Percentiles rank a stretch among this genome's conserved stretches.
These are phyloP conservation scores for Chrysaora quinquecirrha DNA, from an alignment of 30 jellyfish, hydroid and myxozoan genomes.

Conservation along the genomic window DNA sequence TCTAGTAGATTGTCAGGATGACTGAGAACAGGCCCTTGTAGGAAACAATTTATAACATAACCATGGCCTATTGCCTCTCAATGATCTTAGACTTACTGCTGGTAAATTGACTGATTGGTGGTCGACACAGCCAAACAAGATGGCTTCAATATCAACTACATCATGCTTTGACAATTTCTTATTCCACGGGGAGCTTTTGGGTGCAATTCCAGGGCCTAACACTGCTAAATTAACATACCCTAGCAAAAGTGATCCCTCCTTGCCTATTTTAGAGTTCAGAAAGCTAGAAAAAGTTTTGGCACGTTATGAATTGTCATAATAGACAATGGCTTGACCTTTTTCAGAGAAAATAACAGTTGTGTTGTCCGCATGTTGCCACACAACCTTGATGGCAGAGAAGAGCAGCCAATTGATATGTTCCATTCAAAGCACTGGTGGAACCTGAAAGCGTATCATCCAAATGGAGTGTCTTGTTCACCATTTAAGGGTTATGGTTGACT, in stretches of 20 bases:
- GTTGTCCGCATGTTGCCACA: background rate
- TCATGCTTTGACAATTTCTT: too few relatives aligned
- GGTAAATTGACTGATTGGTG: too few relatives aligned
- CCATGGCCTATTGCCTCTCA: too few relatives aligned
- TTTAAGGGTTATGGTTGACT: background rate
- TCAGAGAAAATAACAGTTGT: background rate
- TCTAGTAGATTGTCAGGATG: too few relatives aligned
- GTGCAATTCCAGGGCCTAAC: too few relatives aligned
- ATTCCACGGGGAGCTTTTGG: too few relatives aligned
- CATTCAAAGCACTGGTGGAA: background rate
- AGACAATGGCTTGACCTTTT: background rate
- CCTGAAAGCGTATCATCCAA: background rate
- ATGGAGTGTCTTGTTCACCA: background rate
- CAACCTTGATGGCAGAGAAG: background rate
- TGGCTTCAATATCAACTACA: too few relatives aligned
- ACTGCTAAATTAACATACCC: background rate
- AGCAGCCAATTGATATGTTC: background rate
- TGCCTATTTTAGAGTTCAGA: background rate
- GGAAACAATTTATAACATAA: too few relatives aligned
- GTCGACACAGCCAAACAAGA: too few relatives aligned
- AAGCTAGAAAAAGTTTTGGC: background rate
- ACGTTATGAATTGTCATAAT: background rate
- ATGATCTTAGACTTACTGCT: too few relatives aligned
- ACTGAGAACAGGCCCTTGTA: too few relatives aligned
- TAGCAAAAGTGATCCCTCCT: background rate